Evolutionary conservation across 1,140 invertebrate genomes (phyloP), one percentile per base, ranked within the genome.

Genomic region (Aphelenchoides avenae): DNA sequence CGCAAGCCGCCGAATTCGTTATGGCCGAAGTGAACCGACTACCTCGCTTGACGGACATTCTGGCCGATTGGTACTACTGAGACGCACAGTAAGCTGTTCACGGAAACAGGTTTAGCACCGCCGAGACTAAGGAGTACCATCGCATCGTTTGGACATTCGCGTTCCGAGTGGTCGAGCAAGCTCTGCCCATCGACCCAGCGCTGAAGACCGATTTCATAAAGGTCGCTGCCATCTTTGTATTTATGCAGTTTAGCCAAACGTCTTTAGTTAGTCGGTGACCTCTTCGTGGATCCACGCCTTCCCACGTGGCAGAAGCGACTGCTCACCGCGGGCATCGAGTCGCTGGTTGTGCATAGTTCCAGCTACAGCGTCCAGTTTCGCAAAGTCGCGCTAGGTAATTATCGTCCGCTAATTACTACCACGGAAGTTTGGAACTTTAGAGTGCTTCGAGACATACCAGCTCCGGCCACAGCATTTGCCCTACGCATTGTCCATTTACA

Each of bases 261-360:
- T 20, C 30, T 73, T 36, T 46, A 72, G 51, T 15, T 73, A 15
- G 37, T 73, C 44, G 41, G 39, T 20, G 31, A 41, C 20, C 33
- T 54, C 11, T 76, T 71, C 33, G 33, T 72, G 2, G 51, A 60
- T 37, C 53, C 73, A 15, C 44, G 54, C 5, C 22, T 70, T 15
- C 52, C 73, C 13, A 41, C 20, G 1, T 75, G 61, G 72, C 48
- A 37, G 24, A 62, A 69, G 31, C 30, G 26, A n/a, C 13, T 63
- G 11, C 31, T 71, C 20, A 53, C 73, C 6, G 24, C 36, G 24
- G 73, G 68, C 5, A 68, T 76, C 33, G 52, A 71, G 46, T 43
- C 71, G 24, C 42, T 71, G 20, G 56, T 71, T 22, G 30, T 73
- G 20, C 70, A 71, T 33, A 76, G 52, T 48, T 71, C 61, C 37